These are phyloP conservation scores for Vanacampus margaritifer DNA, from an alignment of 2,113 vertebrate species.

Conservation along the genomic window DNA sequence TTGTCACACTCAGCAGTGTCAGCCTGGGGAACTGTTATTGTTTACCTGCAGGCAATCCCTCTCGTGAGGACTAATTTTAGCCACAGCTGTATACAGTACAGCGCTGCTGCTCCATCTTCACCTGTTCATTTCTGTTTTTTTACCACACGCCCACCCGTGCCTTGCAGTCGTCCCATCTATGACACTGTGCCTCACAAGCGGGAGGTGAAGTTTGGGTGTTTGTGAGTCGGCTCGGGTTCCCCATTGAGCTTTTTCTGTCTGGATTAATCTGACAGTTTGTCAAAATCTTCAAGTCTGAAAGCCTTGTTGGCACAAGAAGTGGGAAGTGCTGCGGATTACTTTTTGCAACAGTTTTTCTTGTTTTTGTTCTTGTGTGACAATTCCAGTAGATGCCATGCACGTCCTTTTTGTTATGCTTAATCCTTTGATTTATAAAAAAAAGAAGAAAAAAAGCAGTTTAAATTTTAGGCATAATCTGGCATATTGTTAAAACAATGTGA, in stretches of 20 bases:
- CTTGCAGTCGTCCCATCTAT: background rate
- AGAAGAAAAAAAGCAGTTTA: background rate
- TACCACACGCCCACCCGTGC: conserved; percentile 1
- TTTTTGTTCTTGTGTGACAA: background rate
- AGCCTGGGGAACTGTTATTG: conserved; percentile 33
- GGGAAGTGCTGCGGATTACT: conserved; percentile 23
- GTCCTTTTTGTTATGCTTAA: background rate
- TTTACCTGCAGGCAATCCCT: conserved; percentile 53
- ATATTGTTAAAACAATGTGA: background rate
- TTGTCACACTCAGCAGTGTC: conserved; percentile 27
- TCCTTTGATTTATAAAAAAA: background rate
- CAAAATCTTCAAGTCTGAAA: conserved; percentile 48
- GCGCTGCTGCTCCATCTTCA: conserved; percentile 20
- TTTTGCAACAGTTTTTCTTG: conserved; percentile 13
- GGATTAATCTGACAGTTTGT: conserved; percentile 49
- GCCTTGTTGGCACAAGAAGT: conserved; percentile 30
- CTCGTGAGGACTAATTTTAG: conserved; percentile 48
- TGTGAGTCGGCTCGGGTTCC: conserved; percentile 31
- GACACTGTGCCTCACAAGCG: conserved; percentile 5
- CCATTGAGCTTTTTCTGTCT: conserved; percentile 36
- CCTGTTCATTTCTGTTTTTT: conserved; percentile 32
- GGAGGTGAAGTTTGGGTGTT: conserved; percentile 26
- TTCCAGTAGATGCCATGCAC: background rate
- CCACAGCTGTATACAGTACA: conserved; percentile 45
- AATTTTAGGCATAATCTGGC: background rate